Conservation (phyloP, 64 coral and sea anemone genomes). For the Actinia equina region DNA sequence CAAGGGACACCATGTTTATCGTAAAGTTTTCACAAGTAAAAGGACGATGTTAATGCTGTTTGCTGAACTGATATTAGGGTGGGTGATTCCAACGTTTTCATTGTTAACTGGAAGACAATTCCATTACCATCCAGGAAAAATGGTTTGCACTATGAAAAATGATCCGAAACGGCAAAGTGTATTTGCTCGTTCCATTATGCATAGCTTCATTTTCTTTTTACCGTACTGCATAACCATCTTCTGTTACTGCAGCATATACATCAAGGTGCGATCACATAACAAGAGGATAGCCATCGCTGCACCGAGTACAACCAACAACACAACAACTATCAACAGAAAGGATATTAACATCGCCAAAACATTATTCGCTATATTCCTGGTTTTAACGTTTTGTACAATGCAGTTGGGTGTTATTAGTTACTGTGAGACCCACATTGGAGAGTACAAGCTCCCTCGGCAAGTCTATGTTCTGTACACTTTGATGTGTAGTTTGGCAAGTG, state of each 20-base stretch:
- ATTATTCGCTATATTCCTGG: too few species aligned
- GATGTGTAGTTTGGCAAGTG: too few species aligned
- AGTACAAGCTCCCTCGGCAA: background rate
- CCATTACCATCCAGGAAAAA: background rate
- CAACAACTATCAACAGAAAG: too few species aligned
- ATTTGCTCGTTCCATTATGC: background rate
- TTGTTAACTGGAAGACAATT: background rate
- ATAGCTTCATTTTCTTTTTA: background rate
- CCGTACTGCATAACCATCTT: constrained; percentile 12
- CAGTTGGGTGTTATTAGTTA: background rate
- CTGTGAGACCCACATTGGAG: background rate
- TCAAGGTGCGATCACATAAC: too few species aligned
- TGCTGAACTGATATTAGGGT: background rate
- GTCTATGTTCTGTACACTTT: too few species aligned
- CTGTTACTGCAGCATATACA: background rate
- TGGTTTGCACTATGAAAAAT: background rate
- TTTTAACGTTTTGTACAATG: background rate
- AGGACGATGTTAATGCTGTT: background rate
- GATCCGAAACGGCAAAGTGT: background rate
- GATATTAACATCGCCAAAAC: too few species aligned
- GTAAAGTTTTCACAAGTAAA: background rate
- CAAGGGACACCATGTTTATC: background rate
- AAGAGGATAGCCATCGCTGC: too few species aligned
- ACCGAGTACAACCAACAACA: too few species aligned
- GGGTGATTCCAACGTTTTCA: background rate